Conservation (phyloP, 2,888 invertebrate genomes). For the Dicroscelio sp. region DNA sequence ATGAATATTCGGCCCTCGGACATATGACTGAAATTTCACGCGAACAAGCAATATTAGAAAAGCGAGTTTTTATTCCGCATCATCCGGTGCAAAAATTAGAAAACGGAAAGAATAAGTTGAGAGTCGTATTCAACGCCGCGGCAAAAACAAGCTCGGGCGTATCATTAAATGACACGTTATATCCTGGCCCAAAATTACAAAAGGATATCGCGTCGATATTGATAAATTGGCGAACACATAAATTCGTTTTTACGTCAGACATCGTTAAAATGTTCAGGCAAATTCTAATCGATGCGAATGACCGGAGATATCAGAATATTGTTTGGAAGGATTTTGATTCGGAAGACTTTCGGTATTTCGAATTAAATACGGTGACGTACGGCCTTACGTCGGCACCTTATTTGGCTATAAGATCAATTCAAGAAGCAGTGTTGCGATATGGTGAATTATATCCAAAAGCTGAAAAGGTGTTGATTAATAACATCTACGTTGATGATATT, state of each 20-base stretch:
- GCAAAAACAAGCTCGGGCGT: slow-evolving; percentile 3
- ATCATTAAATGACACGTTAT: slow-evolving; percentile 1
- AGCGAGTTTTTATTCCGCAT: slow-evolving; percentile 30
- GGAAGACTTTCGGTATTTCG: background rate
- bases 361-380: slow-evolving; percentile 14
- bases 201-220: slow-evolving; percentile 1
- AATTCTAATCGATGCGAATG: background rate
- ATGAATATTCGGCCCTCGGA: background rate
- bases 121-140: slow-evolving; percentile 27
- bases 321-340: slow-evolving; percentile 15
- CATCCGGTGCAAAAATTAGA: background rate
- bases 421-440: background rate
- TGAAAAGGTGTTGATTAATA: background rate
- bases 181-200: slow-evolving; percentile 28
- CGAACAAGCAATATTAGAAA: background rate
- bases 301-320: slow-evolving; percentile 14
- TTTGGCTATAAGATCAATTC: background rate
- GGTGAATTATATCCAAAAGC: background rate
- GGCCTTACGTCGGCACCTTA: background rate
- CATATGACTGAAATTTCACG: background rate
- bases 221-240: slow-evolving; percentile 4
- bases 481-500: slow-evolving; percentile 12
- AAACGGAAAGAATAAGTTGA: background rate
- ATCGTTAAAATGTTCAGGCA: slow-evolving; percentile 36
- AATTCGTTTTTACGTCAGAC: slow-evolving; percentile 17